Percentiles rank a stretch among this genome's conserved stretches.
These are phyloP conservation scores for Eupeodes latifasciatus DNA, from an alignment of 2,888 invertebrate species.

Conservation along the genomic window DNA sequence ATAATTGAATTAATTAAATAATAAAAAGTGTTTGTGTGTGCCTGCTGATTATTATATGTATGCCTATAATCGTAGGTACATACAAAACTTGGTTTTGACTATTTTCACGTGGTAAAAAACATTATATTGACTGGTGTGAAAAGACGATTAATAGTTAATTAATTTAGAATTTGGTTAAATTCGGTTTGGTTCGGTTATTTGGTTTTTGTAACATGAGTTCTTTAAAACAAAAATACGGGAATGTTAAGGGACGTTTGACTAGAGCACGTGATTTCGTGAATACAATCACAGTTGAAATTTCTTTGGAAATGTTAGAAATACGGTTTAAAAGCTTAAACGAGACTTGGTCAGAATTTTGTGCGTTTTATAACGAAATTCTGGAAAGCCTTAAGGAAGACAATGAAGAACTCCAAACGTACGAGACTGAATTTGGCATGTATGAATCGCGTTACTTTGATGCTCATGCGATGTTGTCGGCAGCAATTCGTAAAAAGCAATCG, in stretches of 20 bases:
- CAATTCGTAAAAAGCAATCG: not conserved
- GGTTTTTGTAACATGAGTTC: not conserved
- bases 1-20: not conserved
- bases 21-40: not conserved
- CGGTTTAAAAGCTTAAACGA: conserved; percentile 1
- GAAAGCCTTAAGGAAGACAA: not conserved
- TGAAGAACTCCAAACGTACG: not conserved
- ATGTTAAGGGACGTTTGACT: not conserved
- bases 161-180: not conserved
- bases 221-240: not conserved
- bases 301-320: conserved; percentile 9
- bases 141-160: not conserved
- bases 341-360: conserved; percentile 1
- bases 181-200: not conserved
- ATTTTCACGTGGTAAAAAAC: not conserved
- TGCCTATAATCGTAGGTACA: conserved; percentile 5
- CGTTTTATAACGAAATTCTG: not conserved
- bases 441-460: not conserved
- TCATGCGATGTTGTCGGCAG: not conserved
- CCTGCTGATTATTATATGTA: conserved; percentile 4
- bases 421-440: not conserved
- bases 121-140: not conserved
- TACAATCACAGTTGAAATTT: not conserved
- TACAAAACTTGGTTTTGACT: not conserved
- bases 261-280: not conserved